Conservation (phyloP, 2,797 vertebrate species). For the Coregonus sp. region DNA sequence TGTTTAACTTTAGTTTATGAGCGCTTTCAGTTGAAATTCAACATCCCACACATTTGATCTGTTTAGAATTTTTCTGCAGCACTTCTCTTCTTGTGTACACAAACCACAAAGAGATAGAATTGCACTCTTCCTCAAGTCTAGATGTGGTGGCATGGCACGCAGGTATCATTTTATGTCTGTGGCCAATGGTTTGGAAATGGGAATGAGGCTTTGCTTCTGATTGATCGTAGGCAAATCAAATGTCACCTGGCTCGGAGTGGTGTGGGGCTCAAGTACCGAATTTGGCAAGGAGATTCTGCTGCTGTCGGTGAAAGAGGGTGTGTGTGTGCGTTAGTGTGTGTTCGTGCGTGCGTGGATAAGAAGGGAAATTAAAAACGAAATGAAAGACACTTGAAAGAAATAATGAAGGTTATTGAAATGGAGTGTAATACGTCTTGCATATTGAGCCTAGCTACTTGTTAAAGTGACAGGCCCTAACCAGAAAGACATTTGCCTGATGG, state of each 20-base stretch:
- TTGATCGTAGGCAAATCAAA: not conserved
- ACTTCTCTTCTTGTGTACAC: slow-evolving; percentile 20
- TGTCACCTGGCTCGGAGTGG: not conserved
- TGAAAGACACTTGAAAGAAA: slow-evolving; percentile 44
- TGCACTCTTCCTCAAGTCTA: slow-evolving; percentile 18
- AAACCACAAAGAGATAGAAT: slow-evolving; percentile 34
- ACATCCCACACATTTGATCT: slow-evolving; percentile 10
- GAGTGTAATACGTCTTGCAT: slow-evolving; percentile 49
- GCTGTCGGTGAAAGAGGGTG: not conserved
- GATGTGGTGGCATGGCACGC: not conserved
- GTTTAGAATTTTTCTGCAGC: slow-evolving; percentile 17
- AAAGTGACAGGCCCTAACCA: slow-evolving; percentile 53
- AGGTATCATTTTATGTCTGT: slow-evolving; percentile 8
- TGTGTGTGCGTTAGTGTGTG: slow-evolving; percentile 13
- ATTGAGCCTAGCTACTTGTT: slow-evolving; percentile 54
- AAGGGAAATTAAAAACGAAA: slow-evolving; percentile 6
- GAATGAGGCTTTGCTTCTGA: not conserved
- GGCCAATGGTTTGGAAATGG: slow-evolving; percentile 3
- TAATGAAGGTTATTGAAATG: slow-evolving; percentile 55
- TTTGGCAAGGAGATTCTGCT: slow-evolving; percentile 19
- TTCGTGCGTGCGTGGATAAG: not conserved
- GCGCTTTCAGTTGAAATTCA: slow-evolving; percentile 42
- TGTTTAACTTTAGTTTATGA: slow-evolving; percentile 44
- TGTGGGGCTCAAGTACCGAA: slow-evolving; percentile 22
- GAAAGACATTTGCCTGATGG: slow-evolving; percentile 55